Conservation (phyloP, 2,113 vertebrate genomes). For the Megaceryle torquata region DNA sequence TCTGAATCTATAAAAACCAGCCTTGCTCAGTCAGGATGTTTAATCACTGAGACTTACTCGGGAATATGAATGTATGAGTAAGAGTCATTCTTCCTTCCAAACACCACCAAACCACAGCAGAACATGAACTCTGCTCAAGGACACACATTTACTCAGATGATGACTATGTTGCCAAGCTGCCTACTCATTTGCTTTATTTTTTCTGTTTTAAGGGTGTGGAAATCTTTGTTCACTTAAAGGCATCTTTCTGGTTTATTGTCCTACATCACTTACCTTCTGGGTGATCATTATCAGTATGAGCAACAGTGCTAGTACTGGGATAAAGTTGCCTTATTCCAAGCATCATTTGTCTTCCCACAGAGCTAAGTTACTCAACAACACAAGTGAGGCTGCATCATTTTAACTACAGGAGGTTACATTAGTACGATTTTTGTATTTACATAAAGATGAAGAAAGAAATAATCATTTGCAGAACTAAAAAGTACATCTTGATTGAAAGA, state of each 20-base stretch:
- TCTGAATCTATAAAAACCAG: background rate
- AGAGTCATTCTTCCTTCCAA: slow-evolving; percentile 22
- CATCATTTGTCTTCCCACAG: slow-evolving; percentile 7
- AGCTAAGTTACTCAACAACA: slow-evolving; percentile 29
- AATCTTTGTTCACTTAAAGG: slow-evolving; percentile 53
- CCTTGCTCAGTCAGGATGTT: background rate
- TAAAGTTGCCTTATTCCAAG: background rate
- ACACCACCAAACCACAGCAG: slow-evolving; percentile 50
- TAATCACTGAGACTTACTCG: background rate
- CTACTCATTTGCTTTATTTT: slow-evolving; percentile 42
- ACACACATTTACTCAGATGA: slow-evolving; percentile 50
- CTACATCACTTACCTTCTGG: background rate
- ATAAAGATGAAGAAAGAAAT: slow-evolving; percentile 53
- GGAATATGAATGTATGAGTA: background rate
- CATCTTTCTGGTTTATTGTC: slow-evolving; percentile 16
- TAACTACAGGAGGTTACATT: slow-evolving; percentile 50
- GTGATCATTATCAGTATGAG: background rate
- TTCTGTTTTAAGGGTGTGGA: slow-evolving; percentile 1
- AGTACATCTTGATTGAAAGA: slow-evolving; percentile 66
- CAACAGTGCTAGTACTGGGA: background rate
- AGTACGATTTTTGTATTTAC: slow-evolving; percentile 47
- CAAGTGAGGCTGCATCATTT: background rate
- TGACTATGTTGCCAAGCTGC: slow-evolving; percentile 40
- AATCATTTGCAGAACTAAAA: slow-evolving; percentile 51
- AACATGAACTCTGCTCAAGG: slow-evolving; percentile 56